phyloP scores from a whole-genome alignment of 2,888 invertebrate genomes.

The Teleogryllus oceanicus region DNA sequence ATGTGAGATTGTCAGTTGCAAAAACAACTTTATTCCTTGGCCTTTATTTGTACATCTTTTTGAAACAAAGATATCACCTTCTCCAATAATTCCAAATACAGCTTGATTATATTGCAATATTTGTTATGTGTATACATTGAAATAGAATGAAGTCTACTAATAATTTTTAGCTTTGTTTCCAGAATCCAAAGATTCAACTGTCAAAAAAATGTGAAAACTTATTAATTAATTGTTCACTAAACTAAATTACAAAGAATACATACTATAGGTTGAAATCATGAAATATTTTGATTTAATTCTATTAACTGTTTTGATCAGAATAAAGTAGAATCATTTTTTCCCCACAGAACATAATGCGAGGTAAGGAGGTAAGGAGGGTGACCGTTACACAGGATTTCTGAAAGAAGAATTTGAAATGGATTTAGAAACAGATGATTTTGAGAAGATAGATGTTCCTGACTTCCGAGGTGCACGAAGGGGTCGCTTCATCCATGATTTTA shows the following conservation, averaged over 20 bases:
- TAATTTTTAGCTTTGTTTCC: background rate
- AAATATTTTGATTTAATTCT: background rate
- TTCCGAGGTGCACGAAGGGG: slow-evolving; percentile 77
- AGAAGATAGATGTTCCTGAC: slow-evolving; percentile 82
- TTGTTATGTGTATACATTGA: background rate
- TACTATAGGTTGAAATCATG: background rate
- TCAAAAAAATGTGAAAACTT: too few species aligned
- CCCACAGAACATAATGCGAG: background rate
- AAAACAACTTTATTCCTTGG: too few species aligned
- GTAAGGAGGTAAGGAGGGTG: background rate
- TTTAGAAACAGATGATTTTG: slow-evolving; percentile 65
- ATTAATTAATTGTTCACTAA: too few species aligned
- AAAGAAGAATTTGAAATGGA: slow-evolving; percentile 80
- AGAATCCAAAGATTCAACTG: background rate
- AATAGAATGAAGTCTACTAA: background rate
- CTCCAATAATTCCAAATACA: too few species aligned
- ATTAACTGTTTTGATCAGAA: too few species aligned
- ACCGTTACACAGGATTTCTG: slow-evolving; percentile 53
- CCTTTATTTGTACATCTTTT: too few species aligned
- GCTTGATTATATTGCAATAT: too few species aligned
- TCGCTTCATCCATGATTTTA: slow-evolving; percentile 90
- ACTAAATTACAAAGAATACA: too few species aligned
- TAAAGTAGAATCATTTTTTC: too few species aligned
- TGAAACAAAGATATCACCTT: too few species aligned
- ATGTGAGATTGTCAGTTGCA: too few species aligned